Evolutionary conservation across 2,888 invertebrate genomes (phyloP).

Genomic region (Deilephila porcellus): DNA sequence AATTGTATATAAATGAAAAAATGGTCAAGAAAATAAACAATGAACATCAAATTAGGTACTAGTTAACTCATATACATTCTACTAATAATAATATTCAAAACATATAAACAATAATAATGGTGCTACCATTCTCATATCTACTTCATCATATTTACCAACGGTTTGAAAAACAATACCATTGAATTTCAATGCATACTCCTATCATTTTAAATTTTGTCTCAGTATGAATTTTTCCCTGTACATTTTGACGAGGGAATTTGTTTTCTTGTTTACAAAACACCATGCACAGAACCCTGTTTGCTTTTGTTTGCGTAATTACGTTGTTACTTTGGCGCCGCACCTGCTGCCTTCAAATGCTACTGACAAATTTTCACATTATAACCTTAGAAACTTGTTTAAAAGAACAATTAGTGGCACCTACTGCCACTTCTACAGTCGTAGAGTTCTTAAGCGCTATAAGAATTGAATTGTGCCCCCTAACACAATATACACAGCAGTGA

Average conservation of each 20-base stretch:
- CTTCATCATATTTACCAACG: no score
- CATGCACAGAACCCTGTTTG: constrained; percentile 52
- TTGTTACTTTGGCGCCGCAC: constrained; percentile 55
- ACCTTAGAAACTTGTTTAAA: constrained; percentile 20
- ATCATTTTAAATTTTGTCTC: constrained; percentile 6
- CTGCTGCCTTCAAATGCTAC: constrained; percentile 52
- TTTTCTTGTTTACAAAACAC: constrained; percentile 63
- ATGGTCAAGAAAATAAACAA: no score
- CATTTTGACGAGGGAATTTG: constrained; percentile 48
- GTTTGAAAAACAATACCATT: no score
- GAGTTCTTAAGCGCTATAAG: not conserved
- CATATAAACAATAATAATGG: no score
- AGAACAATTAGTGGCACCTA: constrained; percentile 12
- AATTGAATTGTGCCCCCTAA: not conserved
- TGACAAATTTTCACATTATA: constrained; percentile 46
- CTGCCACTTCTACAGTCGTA: not conserved
- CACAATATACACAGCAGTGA: not conserved
- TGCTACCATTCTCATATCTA: no score
- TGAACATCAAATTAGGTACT: no score
- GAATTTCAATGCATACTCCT: not conserved
- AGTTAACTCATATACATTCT: no score
- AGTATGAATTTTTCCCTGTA: constrained; percentile 38
- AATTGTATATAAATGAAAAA: no score
- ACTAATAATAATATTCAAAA: no score
- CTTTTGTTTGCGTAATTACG: constrained; percentile 60